Evolutionary conservation across 2,797 vertebrate genomes (phyloP), one percentile per base, ranked within the genome.

Genomic region (Hemitrygon akajei): DNA sequence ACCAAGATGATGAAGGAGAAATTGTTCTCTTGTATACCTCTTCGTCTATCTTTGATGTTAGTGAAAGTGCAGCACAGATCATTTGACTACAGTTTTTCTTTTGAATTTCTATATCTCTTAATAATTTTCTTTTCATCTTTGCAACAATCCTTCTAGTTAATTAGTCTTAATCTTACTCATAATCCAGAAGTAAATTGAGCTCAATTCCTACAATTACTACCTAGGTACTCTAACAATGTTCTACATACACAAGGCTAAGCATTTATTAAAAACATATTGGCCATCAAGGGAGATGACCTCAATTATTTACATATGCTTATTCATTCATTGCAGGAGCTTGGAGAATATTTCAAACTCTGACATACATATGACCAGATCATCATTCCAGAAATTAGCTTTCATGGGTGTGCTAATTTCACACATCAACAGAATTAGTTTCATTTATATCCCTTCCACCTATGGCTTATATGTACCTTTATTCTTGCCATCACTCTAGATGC

Each of bases 71-170:
- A 69, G 86, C 34, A 34, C n/a, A 69, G 16, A 69, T 69, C 63
- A 89, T 89, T 89, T 89, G 86, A 89, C 86, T 89, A 69, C n/a
- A 34, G 60, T 69, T 89, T 89, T 89, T 34, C n/a, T 89, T 63
- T 89, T 89, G 60, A 89, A n/a, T 22, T 69, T 89, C 16, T 37
- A 1, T 87, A 30, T 89, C 34, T 69, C 9, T 22, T 37, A 69
- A 37, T 69, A 66, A 34, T 69, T 89, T 89, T n/a, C 60, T 34
- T 66, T 66, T 18, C 86, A 89, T n/a, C 86, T 63, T 20, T 69
- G 86, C n/a, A 89, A 69, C 18, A 69, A 37, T n/a, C 20, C 18
- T 34, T 11, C 77, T 66, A n/a, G n/a, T 10, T 89, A n/a, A 89
- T 30, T 69, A 7, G n/a, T 20, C n/a, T 89, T 89, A 89, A 89